Evolutionary conservation across 2,797 vertebrate genomes (phyloP), one percentile per base, ranked within the genome.

Genomic region (Apodemus agrarius): DNA sequence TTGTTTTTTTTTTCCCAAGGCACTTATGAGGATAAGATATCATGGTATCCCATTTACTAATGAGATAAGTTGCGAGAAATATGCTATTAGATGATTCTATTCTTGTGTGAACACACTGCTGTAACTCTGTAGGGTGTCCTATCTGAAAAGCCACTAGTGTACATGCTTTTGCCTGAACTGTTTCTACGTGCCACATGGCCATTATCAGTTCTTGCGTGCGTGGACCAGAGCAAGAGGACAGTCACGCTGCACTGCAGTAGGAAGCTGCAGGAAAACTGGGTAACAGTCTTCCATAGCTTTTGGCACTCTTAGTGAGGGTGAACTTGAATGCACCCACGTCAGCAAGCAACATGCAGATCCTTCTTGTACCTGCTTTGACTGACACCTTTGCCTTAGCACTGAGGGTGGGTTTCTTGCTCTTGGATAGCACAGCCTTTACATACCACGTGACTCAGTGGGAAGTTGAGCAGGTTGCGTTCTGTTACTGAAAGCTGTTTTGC

Each of bases 321-420:
- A 16, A 14, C 10, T 7, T 79, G 16, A 40, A 40, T 1, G 1
- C 10, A 24, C 4, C 43, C 1, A 59, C 3, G 1, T 49, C 72
- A 49, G 17, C 21, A 1, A 0, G 17, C 21, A 1, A 0, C 49
- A 1, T 21, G 1, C 1, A 31, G 11, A 46, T 22, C 5, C 16
- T 43, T 21, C 13, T 61, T 31, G 6, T 19, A 34, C 2, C 29
- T 54, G 46, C 34, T 91, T 37, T 81, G 21, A 13, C 52, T 31
- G 31, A 69, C 22, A 72, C 2, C 3, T 37, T 91, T 67, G 87
- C 29, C 40, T 75, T 14, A 29, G 37, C 78, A 19, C 29, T 52
- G 49, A 83, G 49, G 5, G 11, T 11, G 6, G 52, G 46, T 52
- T 65, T 78, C 19, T 19, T 21, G 31, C 61, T 82, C 52, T 24